A percentile compares a stretch with the other conserved stretches of the same genome.
Evolutionary conservation across 2,888 invertebrate species (phyloP).

Genomic region (Cheilosia impressa): DNA sequence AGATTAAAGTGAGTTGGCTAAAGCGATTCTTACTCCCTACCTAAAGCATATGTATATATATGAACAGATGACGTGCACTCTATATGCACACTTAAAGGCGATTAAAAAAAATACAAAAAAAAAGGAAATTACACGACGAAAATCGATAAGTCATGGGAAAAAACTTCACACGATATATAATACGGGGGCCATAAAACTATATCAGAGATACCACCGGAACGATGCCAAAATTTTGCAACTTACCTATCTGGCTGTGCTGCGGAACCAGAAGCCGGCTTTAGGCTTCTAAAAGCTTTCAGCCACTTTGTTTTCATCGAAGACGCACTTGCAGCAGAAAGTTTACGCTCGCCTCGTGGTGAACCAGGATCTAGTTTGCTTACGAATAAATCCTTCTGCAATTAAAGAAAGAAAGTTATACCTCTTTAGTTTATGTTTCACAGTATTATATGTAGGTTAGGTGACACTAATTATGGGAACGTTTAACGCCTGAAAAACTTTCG

Average conservation of each 20-base stretch:
- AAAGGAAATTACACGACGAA: slow-evolving; percentile 25
- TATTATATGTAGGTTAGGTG: slow-evolving; percentile 6
- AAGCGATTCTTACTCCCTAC: slow-evolving; percentile 18
- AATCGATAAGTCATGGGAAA: slow-evolving; percentile 47
- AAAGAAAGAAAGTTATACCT: slow-evolving; percentile 59
- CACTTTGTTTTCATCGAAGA: slow-evolving; percentile 98
- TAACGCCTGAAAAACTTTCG: slow-evolving; percentile 63
- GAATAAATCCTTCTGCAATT: slow-evolving; percentile 92
- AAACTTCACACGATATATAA: slow-evolving; percentile 22
- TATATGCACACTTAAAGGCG: slow-evolving; percentile 47
- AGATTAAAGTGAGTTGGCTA: slow-evolving; percentile 57
- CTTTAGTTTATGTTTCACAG: neutral
- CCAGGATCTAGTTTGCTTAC: slow-evolving; percentile 90
- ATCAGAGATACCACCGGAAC: slow-evolving; percentile 40
- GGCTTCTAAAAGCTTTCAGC: slow-evolving; percentile 97
- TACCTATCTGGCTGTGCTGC: slow-evolving; percentile 86
- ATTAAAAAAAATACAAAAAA: slow-evolving; percentile 20
- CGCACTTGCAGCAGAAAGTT: slow-evolving; percentile 93
- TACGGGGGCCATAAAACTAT: slow-evolving; percentile 22
- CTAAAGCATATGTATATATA: neutral
- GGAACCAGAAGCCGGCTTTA: slow-evolving; percentile 91
- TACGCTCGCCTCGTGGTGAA: slow-evolving; percentile 88
- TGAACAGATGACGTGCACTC: slow-evolving; percentile 48
- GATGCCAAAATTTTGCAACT: slow-evolving; percentile 80
- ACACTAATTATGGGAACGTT: slow-evolving; percentile 56